Evolutionary conservation across 2,113 vertebrate species (phyloP).

Genomic region (Podarcis muralis): DNA sequence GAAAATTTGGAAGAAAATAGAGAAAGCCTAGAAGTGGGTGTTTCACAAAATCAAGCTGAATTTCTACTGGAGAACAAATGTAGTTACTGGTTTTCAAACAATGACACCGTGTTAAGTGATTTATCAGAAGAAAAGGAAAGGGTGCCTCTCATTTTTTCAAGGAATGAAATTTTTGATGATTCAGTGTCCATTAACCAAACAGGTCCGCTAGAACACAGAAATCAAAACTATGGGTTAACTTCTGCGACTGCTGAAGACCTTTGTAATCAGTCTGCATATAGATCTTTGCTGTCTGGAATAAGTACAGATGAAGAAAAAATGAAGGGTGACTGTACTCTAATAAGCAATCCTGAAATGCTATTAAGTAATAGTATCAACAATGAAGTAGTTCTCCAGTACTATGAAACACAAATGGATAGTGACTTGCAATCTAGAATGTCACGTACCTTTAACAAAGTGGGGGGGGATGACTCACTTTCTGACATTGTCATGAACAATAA

Average conservation of each 20-base stretch:
- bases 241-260: constrained; percentile 13
- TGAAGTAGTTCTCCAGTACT: constrained; percentile 53
- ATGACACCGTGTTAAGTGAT: constrained; percentile 46
- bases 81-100: constrained; percentile 11
- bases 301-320: constrained; percentile 13
- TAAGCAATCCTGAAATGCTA: constrained; percentile 6
- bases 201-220: neutral
- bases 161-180: constrained; percentile 18
- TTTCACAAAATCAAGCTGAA: constrained; percentile 47
- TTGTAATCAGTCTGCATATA: constrained; percentile 17
- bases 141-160: constrained; percentile 59
- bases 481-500: neutral
- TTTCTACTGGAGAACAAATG: constrained; percentile 36
- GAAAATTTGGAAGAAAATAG: constrained; percentile 27
- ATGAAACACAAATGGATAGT: constrained; percentile 55
- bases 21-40: constrained; percentile 23
- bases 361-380: neutral
- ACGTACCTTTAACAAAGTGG: neutral
- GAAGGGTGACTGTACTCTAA: neutral
- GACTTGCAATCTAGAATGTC: neutral
- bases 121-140: constrained; percentile 56
- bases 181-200: constrained; percentile 24
- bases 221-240: fast-evolving
- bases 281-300: constrained; percentile 23
- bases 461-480: constrained; percentile 2